These are phyloP conservation scores for Oncorhynchus masou DNA, from an alignment of 2,113 vertebrate species.

Conservation along the genomic window DNA sequence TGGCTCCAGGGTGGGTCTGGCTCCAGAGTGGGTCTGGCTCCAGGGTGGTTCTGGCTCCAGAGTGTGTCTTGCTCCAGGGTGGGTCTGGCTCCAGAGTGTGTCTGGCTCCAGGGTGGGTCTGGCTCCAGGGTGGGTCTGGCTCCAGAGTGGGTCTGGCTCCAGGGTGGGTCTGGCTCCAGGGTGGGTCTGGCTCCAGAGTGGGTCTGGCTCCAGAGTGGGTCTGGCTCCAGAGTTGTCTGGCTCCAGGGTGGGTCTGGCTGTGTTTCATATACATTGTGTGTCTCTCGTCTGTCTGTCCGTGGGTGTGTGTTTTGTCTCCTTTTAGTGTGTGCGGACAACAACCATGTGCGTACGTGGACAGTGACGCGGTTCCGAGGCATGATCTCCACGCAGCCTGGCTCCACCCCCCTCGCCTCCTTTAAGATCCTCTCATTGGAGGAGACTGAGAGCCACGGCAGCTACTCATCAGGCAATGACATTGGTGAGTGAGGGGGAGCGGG, in stretches of 20 bases:
- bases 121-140: too few relatives aligned
- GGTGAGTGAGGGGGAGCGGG: conserved; percentile 69
- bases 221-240: too few relatives aligned
- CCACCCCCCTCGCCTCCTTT: conserved; percentile 93
- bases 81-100: too few relatives aligned
- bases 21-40: too few relatives aligned
- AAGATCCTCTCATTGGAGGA: conserved; percentile 96
- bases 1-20: too few relatives aligned
- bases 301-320: neutral
- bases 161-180: too few relatives aligned
- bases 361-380: conserved; percentile 96
- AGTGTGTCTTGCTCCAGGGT: too few relatives aligned
- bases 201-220: too few relatives aligned
- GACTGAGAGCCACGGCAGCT: conserved; percentile 92
- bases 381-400: conserved; percentile 97
- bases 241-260: neutral
- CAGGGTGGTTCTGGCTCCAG: too few relatives aligned
- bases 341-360: conserved; percentile 95
- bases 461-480: conserved; percentile 93
- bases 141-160: too few relatives aligned
- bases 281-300: neutral
- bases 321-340: conserved; percentile 95
- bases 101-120: too few relatives aligned
- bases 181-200: too few relatives aligned
- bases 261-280: neutral